Percentiles rank a stretch among this genome's conserved stretches.
phyloP scores from a whole-genome alignment of 2,113 vertebrate genomes.

The Numenius arquata region DNA sequence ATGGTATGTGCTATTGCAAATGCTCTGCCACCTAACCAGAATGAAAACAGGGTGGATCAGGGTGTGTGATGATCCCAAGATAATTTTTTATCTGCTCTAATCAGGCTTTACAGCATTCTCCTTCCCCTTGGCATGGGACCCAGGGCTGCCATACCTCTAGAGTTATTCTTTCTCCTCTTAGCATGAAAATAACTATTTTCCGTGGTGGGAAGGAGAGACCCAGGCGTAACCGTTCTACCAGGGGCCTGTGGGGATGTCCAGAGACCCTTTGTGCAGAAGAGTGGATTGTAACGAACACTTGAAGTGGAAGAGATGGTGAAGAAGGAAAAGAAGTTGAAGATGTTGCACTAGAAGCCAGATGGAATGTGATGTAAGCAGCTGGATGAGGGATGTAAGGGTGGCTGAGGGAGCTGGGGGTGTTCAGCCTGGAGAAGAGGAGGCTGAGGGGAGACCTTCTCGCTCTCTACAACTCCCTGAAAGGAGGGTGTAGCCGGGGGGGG shows the following conservation, averaged over 20 bases:
- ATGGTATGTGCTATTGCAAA: not conserved
- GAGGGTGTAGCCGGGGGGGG: too few relatives aligned
- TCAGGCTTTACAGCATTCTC: not conserved
- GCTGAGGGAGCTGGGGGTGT: too few relatives aligned
- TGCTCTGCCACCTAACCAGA: not conserved
- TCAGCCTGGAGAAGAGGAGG: too few relatives aligned
- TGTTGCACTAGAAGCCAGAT: not conserved
- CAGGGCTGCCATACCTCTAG: not conserved
- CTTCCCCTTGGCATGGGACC: not conserved
- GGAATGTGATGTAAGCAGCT: not conserved
- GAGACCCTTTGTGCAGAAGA: not conserved
- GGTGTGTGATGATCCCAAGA: not conserved
- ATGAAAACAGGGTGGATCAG: not conserved
- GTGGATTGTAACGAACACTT: not conserved
- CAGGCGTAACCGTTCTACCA: not conserved
- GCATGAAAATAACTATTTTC: not conserved
- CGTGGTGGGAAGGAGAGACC: not conserved
- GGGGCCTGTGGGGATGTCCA: not conserved
- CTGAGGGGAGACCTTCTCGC: too few relatives aligned
- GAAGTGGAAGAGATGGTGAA: not conserved
- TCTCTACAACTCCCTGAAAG: too few relatives aligned
- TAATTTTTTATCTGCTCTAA: not conserved
- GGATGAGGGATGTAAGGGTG: too few relatives aligned
- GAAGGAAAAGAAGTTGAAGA: not conserved
- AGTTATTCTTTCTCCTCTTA: not conserved